Evolutionary conservation across 2,888 invertebrate species (phyloP), one percentile per base, ranked within the genome.

Genomic region (Elysia crispata): DNA sequence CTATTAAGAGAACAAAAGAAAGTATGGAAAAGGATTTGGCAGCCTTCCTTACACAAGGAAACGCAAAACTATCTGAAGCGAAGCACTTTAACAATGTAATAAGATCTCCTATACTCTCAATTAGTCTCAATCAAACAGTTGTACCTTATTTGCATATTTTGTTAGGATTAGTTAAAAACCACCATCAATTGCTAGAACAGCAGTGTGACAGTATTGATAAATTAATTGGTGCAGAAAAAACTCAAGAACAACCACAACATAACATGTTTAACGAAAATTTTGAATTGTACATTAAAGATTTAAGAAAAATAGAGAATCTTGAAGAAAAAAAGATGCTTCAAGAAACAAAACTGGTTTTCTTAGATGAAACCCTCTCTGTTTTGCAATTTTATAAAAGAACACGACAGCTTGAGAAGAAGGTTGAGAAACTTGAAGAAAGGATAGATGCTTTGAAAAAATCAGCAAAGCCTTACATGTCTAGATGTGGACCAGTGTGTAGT

Each of bases 121-220:
- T 66, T 5, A 18, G 28, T 30, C 66, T 66, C 23, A 66, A 13
- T 28, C 66, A 66, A 66, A 66, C 66, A 66, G 66, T 25, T 66
- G 66, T 66, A 18, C 66, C 66, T 18, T 66, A 66, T 25, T 66
- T 66, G 25, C 66, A 66, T 25, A 66, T 66, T 30, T 28, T 30
- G 23, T 28, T 66, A 28, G 66, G 66, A 28, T 13, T 25, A 66
- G 30, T 30, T 13, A 66, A 66, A 25, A 66, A 66, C 23, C 66
- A 66, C 30, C 66, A 66, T 25, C 66, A 15, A 18, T 28, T 66
- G 18, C 13, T 66, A 25, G 66, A 66, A 13, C 18, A 66, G 3
- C 25, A 66, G 66, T 66, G 66, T 66, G 66, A 66, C 30, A 30
- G 8, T 18, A 66, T 66, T 66, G 66, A 66, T 66, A 66, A 66